Evolutionary conservation across 2,797 vertebrate species (phyloP).

Genomic region (Sebastes trivittatus): DNA sequence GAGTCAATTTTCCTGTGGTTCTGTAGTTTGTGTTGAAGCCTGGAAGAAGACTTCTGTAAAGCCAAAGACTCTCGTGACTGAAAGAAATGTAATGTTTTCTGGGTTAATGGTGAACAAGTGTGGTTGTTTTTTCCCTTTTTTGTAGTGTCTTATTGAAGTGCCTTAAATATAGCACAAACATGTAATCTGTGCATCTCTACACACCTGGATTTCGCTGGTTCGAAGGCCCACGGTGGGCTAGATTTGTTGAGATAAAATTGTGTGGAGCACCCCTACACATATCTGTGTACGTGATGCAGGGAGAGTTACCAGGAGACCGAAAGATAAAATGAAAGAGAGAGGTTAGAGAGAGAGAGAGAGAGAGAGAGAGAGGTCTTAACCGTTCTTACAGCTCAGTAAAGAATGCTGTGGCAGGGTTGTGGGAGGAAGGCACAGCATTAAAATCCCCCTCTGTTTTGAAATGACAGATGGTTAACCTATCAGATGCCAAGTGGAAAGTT

Average conservation of each 20-base stretch:
- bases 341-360: background rate
- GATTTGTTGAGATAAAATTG: constrained; percentile 2
- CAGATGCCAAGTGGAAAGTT: constrained; percentile 9
- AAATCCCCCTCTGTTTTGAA: constrained; percentile 36
- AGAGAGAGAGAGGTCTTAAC: background rate
- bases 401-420: constrained; percentile 14
- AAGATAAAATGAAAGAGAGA: constrained; percentile 3
- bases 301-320: background rate
- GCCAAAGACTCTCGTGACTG: constrained; percentile 9
- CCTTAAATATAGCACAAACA: constrained; percentile 7
- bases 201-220: constrained; percentile 57
- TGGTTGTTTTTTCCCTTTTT: background rate
- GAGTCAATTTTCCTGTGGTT: constrained; percentile 8
- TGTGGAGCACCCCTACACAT: background rate
- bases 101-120: background rate
- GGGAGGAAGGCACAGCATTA: background rate
- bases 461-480: constrained; percentile 21
- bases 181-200: constrained; percentile 15
- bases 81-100: constrained; percentile 12
- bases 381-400: background rate
- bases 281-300: background rate
- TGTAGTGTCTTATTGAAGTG: constrained; percentile 9
- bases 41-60: constrained; percentile 26
- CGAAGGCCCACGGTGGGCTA: constrained; percentile 27
- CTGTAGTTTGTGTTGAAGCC: constrained; percentile 7